Evolutionary conservation across 2,797 vertebrate genomes (phyloP).

Genomic region (Staurois parvus): DNA sequence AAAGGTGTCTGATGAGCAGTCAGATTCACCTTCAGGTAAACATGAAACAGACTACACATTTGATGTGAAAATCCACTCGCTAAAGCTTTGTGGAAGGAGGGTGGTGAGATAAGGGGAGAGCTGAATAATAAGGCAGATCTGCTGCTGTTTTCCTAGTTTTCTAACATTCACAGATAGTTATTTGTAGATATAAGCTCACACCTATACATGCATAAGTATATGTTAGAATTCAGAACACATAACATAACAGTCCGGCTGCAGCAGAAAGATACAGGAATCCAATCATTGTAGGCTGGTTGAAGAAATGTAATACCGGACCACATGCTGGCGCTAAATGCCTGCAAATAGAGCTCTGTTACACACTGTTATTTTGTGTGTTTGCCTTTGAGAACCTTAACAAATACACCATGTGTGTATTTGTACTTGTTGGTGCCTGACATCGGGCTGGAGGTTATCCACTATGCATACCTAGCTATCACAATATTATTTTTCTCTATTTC

Average conservation of each 20-base stretch:
- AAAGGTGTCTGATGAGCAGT: slow-evolving; percentile 87
- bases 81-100: slow-evolving; percentile 65
- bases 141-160: slow-evolving; percentile 19
- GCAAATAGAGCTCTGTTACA: slow-evolving; percentile 66
- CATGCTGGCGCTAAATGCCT: slow-evolving; percentile 69
- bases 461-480: neutral
- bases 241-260: slow-evolving; percentile 29
- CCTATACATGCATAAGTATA: slow-evolving; percentile 31
- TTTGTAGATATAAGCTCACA: slow-evolving; percentile 5
- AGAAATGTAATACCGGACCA: slow-evolving; percentile 70
- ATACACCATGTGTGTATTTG: slow-evolving; percentile 1
- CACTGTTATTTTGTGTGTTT: slow-evolving; percentile 68
- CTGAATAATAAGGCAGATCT: slow-evolving; percentile 23
- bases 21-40: slow-evolving; percentile 87
- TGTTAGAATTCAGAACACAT: slow-evolving; percentile 27
- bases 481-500: neutral
- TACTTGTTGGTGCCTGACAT: neutral
- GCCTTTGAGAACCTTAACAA: slow-evolving; percentile 42
- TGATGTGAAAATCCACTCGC: slow-evolving; percentile 62
- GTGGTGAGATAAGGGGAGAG: slow-evolving; percentile 2
- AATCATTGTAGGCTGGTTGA: slow-evolving; percentile 66
- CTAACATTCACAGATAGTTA: neutral
- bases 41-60: slow-evolving; percentile 64
- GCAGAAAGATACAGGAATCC: slow-evolving; percentile 39
- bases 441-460: neutral